Evolutionary conservation across 1,140 invertebrate genomes (phyloP), one percentile per base, ranked within the genome.

Genomic region (Papilio polytes): DNA sequence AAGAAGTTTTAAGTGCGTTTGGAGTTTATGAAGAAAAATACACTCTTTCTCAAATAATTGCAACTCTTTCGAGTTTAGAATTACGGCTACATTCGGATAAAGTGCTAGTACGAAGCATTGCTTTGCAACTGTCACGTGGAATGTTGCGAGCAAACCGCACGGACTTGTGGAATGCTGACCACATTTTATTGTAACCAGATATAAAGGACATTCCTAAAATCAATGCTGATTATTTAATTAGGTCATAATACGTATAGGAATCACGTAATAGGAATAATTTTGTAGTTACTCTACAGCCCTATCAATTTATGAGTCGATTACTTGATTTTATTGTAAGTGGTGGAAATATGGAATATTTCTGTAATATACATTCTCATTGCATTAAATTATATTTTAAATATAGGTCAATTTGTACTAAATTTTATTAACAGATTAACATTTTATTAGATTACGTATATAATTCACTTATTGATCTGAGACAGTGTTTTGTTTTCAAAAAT

Each of bases 161-260:
- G 53, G 18, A n/a, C n/a, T 8, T 18, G 36, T 56, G 53, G 53
- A 56, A 56, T 56, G n/a, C 53, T 56, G 53, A 56, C 53, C 53
- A 56, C 53, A 56, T 56, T 56, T 56, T 56, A 56, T 56, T 56
- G 53, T 56, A 20, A 56, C 53, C 18, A 20, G 53, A 56, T 56
- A 56, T 56, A 56, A 56, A 56, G n/a, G 48, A 6, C 51, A 53
- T 53, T 53, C 53, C 7, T 56, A 56, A 56, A 56, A 56, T 56
- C 20, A 56, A 56, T 4, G 1, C 53, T 8, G 3, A 56, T 56
- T 56, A 56, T 56, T n/a, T 56, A 18, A 56, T 56, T 56, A 56
- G 18, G 53, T 8, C 18, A 56, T n/a, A n/a, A n/a, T n/a, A n/a
- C n/a, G n/a, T n/a, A n/a, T n/a, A n/a, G n/a, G n/a, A n/a, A n/a